Base-by-base conservation (phyloP, 2,888 invertebrate genomes). In the Perizoma flavofasciatum region DNA sequence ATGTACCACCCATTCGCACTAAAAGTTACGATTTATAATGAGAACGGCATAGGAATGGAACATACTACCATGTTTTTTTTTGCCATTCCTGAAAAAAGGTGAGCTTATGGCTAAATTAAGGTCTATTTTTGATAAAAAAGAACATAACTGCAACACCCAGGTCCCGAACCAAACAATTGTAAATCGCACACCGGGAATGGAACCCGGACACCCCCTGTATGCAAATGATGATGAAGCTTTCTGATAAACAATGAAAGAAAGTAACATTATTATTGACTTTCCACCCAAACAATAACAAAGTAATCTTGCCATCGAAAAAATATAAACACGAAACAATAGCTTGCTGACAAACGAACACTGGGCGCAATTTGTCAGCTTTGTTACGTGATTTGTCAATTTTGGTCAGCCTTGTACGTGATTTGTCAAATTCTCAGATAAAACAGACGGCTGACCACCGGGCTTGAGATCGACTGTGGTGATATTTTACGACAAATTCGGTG, bases 371-470 rank as follows among this genome's bases (percentile, higher is more conserved):
- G 81, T 85, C 83, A 81, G 59, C 55, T 50, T 65, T 65, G 75
- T 73, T 37, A 69, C 66, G 65, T 78, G 71, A 86, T 86, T 86
- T 85, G 85, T 86, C 86, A 86, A 81, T 75, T 73, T 72, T 73
- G 76, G 81, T 78, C 74, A 69, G 75, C 60, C 45, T 63, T 63
- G 74, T 71, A 68, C 64, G 64, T 77, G 70, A 85, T 85, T 86
- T 85, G 86, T 86, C 86, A 87, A 81, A 77, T 73, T 70, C 74
- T 79, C 74, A 68, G 76, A 79, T 79, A 79, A 74, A 57, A 52
- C 61, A 56, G 61, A 61, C 48, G 41, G 35, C 45, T 70, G 65
- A 73, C 80, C 71, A 75, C 68, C 77, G 69, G 72, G 74, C 69
- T 66, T 73, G 61, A 9, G 49, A 48, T 6, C 35, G 54, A 53